Base-by-base conservation (phyloP, 2,797 vertebrate genomes). In the Gadopsis marmoratus region DNA sequence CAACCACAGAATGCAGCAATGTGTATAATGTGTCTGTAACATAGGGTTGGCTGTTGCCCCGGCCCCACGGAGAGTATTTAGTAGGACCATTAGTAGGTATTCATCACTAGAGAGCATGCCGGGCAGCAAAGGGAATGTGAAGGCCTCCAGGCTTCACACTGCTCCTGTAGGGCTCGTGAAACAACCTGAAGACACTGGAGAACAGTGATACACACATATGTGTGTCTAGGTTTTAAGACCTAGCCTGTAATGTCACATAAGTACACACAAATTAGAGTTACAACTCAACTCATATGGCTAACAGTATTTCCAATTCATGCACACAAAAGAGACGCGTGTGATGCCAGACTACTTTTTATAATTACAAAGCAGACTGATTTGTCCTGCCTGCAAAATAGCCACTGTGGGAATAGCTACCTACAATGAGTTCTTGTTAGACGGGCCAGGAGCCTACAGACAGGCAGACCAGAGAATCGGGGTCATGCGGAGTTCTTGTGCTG, bases 401-500 rank as follows among this genome's bases (percentile, higher is more conserved):
- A 23, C 78, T 51, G 63, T 76, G 89, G 91, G 90, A 90, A 71
- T 51, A 60, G 59, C 14, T 51, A 35, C 61, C 74, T 80, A 85
- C 85, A 93, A 87, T 79, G 82, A 79, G 71, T 71, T 88, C 76
- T 83, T 92, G 85, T 93, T 53, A 64, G 53, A 73, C 53, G 48
- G 63, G 59, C 63, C 53, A 26, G 73, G 70, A 51, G 64, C 53
- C 81, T 67, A 58, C 37, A 71, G 63, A 79, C 77, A 63, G 53
- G n/a, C 45, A 60, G 64, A 67, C 58, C 48, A 19, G 79, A 66
- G 63, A 78, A 61, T 69, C 54, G 4, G 80, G 78, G 86, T 89
- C 89, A 74, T 7, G 23, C 45, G 66, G 80, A 87, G 90, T 89
- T 87, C 2, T 62, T 41, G n/a, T 39, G 37, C 79, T 56, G 62